Evolutionary conservation across 2,888 invertebrate species (phyloP), one percentile per base, ranked within the genome.

Genomic region (Campaea margaritaria): DNA sequence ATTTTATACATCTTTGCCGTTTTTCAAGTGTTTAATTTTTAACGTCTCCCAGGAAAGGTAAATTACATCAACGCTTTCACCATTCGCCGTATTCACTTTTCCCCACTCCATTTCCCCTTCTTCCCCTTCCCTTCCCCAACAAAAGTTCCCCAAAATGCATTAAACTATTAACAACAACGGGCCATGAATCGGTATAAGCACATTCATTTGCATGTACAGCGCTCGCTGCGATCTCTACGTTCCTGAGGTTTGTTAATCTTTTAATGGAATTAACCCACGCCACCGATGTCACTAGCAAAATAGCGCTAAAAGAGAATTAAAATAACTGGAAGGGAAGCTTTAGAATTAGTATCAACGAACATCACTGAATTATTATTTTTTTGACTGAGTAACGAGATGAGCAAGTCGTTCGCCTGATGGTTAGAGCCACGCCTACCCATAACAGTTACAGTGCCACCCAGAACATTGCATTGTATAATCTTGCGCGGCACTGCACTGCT

Each of bases 241-340:
- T 80, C 76, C 74, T 81, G 87, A 72, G 87, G 88, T 85, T 81
- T 85, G 88, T 85, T 88, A 88, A 88, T 87, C 88, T 87, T 86
- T 85, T 88, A 88, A 89, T 87, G 86, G 85, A 87, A 88, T 88
- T 88, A 88, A 87, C 88, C 83, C 84, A 69, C 78, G 67, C 76
- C 74, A 76, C 74, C 82, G 79, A 82, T 83, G 86, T 87, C 86
- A 85, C 84, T 81, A 76, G 80, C 78, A 78, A 83, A 81, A 84
- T 85, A 84, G 78, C 78, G 69, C 43, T 60, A 36, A 45, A 9
- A 39, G 77, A 79, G 60, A 82, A 81, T 63, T 49, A 28, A 49
- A 39, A 42, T 47, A 55, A 21, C 52, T 46, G 13, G 42, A 42
- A 42, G 1, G 12, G 36, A 21, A 3, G 5, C 5, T 21, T 5